Evolutionary conservation across 2,888 invertebrate species (phyloP).

Genomic region (Sylvicola cinctus): DNA sequence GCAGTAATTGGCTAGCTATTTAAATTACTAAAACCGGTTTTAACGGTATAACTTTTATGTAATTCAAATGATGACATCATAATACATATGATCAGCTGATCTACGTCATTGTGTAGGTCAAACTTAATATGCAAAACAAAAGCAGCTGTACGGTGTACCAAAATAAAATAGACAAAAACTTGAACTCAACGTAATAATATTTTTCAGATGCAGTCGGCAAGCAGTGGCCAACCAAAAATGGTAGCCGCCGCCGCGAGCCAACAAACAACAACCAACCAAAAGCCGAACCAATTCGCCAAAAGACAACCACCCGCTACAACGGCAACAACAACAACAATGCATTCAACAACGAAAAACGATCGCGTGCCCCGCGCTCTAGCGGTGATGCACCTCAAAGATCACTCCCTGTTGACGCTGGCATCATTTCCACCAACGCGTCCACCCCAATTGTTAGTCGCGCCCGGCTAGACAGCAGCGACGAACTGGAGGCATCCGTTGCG

Average conservation of each 20-base stretch:
- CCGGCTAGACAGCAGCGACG: slow-evolving; percentile 17
- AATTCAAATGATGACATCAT: too few relatives aligned
- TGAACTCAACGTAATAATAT: too few relatives aligned
- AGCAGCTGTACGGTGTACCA: too few relatives aligned
- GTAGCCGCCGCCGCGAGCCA: slow-evolving; percentile 20
- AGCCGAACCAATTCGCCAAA: slow-evolving; percentile 38
- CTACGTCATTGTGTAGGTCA: too few relatives aligned
- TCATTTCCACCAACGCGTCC: slow-evolving; percentile 39
- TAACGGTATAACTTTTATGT: too few relatives aligned
- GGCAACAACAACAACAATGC: slow-evolving; percentile 36
- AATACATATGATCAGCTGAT: too few relatives aligned
- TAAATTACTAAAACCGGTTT: too few relatives aligned
- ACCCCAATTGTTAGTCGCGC: too few relatives aligned
- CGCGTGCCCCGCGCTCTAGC: slow-evolving; percentile 29
- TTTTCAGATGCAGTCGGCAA: slow-evolving; percentile 11
- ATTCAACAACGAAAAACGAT: slow-evolving; percentile 33
- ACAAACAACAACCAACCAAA: slow-evolving; percentile 31
- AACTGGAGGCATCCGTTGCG: slow-evolving; percentile 17
- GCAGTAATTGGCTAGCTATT: too few relatives aligned
- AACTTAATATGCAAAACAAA: too few relatives aligned
- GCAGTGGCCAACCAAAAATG: slow-evolving; percentile 13
- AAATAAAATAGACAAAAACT: too few relatives aligned
- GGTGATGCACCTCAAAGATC: slow-evolving; percentile 31
- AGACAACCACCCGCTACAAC: slow-evolving; percentile 39
- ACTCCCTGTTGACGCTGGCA: too few relatives aligned